Percentiles rank a stretch among this genome's conserved stretches.
Evolutionary conservation across 2,888 invertebrate genomes (phyloP).

Genomic region (Drosophila greeni): DNA sequence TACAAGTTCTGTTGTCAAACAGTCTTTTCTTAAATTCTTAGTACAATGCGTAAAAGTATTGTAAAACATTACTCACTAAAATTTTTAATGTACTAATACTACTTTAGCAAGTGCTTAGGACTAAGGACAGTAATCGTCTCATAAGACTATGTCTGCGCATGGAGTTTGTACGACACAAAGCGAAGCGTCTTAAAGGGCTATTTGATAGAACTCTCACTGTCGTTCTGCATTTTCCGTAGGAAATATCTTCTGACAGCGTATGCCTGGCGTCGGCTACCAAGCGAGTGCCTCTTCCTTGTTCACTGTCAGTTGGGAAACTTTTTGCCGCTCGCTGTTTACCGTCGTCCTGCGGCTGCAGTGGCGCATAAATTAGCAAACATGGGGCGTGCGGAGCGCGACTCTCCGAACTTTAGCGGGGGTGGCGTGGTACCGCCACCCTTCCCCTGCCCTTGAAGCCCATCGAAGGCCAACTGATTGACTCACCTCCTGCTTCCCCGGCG

Average conservation of each 20-base stretch:
- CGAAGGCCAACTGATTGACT: conserved; percentile 69
- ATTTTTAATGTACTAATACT: neutral
- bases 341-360: conserved; percentile 52
- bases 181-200: too few species aligned
- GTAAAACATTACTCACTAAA: too few species aligned
- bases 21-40: too few species aligned
- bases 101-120: neutral
- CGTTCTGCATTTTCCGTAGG: neutral
- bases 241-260: neutral
- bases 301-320: conserved; percentile 56
- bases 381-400: conserved; percentile 55
- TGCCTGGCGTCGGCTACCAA: neutral
- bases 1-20: too few species aligned
- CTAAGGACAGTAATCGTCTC: neutral
- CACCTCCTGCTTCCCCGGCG: neutral
- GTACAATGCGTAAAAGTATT: neutral
- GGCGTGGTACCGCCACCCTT: conserved; percentile 21
- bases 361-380: conserved; percentile 71
- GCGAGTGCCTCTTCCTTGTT: conserved; percentile 5
- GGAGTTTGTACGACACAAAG: neutral
- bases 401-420: conserved; percentile 27
- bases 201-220: too few species aligned
- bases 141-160: neutral
- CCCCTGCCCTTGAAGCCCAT: conserved; percentile 6
- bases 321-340: conserved; percentile 42